A percentile compares a stretch with the other conserved stretches of the same genome.
These are phyloP conservation scores for Sycophaga agraensis DNA, from an alignment of 1,140 invertebrate genomes.

Conservation along the genomic window DNA sequence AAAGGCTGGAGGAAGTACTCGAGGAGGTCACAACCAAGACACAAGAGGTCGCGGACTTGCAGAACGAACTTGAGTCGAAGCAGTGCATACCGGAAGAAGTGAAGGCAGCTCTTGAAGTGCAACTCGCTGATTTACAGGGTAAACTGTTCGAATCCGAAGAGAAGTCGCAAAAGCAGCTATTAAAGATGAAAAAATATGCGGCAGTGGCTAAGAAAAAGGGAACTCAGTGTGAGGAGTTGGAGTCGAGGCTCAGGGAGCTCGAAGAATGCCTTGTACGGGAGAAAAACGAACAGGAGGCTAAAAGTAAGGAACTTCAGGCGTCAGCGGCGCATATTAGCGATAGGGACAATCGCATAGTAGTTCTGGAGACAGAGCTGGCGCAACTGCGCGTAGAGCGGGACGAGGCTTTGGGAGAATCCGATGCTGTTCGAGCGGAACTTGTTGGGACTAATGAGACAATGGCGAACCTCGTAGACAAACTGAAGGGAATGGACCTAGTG, in stretches of 20 bases:
- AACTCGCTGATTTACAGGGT: slow-evolving; percentile 41
- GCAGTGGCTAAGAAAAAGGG: slow-evolving; percentile 74
- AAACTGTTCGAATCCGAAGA: slow-evolving; percentile 36
- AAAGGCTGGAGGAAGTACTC: slow-evolving; percentile 40
- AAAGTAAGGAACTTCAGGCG: slow-evolving; percentile 42
- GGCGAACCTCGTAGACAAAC: slow-evolving; percentile 43
- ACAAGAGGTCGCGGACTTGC: slow-evolving; percentile 38
- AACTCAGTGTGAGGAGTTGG: slow-evolving; percentile 64
- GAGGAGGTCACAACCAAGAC: slow-evolving; percentile 38
- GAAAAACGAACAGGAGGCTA: slow-evolving; percentile 46
- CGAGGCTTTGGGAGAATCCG: slow-evolving; percentile 26
- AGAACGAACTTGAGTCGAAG: slow-evolving; percentile 32
- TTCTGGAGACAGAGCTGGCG: slow-evolving; percentile 37
- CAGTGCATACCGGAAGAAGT: slow-evolving; percentile 36
- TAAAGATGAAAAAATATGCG: slow-evolving; percentile 77
- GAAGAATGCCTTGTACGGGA: slow-evolving; percentile 44
- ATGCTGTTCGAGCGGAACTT: slow-evolving; percentile 23
- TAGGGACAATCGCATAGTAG: slow-evolving; percentile 42
- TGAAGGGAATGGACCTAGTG: slow-evolving; percentile 36
- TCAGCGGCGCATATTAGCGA: slow-evolving; percentile 33
- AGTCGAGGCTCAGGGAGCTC: slow-evolving; percentile 51
- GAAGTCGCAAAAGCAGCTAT: slow-evolving; percentile 51
- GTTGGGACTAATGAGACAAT: slow-evolving; percentile 31
- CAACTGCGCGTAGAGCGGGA: slow-evolving; percentile 23
- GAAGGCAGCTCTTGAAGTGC: slow-evolving; percentile 36